These are phyloP conservation scores for Orussus abietinus DNA, from an alignment of 1,140 invertebrate genomes.

Conservation along the genomic window DNA sequence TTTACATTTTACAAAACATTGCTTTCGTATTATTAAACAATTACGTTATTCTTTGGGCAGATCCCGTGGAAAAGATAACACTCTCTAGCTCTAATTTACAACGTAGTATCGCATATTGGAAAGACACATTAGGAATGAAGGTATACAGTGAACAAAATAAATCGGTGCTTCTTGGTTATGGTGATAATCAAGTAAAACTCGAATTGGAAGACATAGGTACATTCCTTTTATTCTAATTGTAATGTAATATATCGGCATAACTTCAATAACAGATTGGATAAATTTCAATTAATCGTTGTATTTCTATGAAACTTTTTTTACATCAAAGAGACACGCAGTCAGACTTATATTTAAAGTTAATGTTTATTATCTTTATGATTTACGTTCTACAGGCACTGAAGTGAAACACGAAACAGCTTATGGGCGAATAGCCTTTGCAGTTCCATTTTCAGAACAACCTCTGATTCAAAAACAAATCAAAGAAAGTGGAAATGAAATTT, in stretches of 20 bases:
- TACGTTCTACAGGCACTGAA: constrained; percentile 51
- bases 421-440: constrained; percentile 92
- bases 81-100: constrained; percentile 75
- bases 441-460: constrained; percentile 72
- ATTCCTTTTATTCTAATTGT: constrained; percentile 15
- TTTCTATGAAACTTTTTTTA: background rate
- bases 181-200: constrained; percentile 70
- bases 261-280: too few relatives aligned
- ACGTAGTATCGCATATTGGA: constrained; percentile 80
- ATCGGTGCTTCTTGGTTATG: constrained; percentile 66
- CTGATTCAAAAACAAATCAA: constrained; percentile 72
- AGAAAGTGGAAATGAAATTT: constrained; percentile 68
- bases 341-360: constrained; percentile 7
- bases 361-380: constrained; percentile 15
- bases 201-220: constrained; percentile 70
- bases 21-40: constrained; percentile 9
- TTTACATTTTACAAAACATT: constrained; percentile 13
- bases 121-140: constrained; percentile 70
- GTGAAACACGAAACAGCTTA: constrained; percentile 88
- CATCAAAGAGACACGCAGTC: background rate
- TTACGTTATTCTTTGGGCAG: constrained; percentile 51
- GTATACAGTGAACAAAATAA: constrained; percentile 61
- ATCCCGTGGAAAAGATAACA: constrained; percentile 80
- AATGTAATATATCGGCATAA: background rate
- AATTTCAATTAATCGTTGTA: too few relatives aligned